Conservation (phyloP, 2,797 vertebrate species). For the Eutrigla gurnardus region DNA sequence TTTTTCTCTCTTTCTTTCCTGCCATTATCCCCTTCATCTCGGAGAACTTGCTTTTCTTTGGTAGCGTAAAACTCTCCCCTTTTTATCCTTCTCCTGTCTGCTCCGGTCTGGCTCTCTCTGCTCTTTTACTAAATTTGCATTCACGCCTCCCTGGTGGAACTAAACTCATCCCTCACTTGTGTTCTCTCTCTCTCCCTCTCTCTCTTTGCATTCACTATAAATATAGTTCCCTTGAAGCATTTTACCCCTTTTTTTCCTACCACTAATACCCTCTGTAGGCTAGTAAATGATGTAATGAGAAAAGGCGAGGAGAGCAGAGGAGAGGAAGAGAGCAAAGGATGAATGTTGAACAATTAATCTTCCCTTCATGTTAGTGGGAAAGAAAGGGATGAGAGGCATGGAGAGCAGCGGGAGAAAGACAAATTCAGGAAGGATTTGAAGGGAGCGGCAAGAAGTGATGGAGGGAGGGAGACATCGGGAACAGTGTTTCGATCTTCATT, state of each 20-base stretch:
- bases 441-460: slow-evolving; percentile 50
- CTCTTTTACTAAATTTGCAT: slow-evolving; percentile 66
- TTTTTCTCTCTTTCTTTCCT: slow-evolving; percentile 54
- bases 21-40: slow-evolving; percentile 59
- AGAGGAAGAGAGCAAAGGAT: slow-evolving; percentile 41
- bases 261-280: slow-evolving; percentile 63
- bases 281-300: slow-evolving; percentile 69
- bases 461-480: slow-evolving; percentile 68
- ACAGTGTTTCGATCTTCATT: slow-evolving; percentile 86
- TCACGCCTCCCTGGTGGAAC: slow-evolving; percentile 59
- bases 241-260: slow-evolving; percentile 46
- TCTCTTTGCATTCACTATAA: slow-evolving; percentile 54
- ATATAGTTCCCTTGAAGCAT: slow-evolving; percentile 73
- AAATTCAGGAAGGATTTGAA: slow-evolving; percentile 57
- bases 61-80: slow-evolving; percentile 51
- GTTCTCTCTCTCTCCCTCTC: slow-evolving; percentile 10
- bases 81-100: slow-evolving; percentile 31
- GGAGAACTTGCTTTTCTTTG: slow-evolving; percentile 53
- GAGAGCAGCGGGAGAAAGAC: slow-evolving; percentile 44
- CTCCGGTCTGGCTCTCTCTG: slow-evolving; percentile 37
- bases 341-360: slow-evolving; percentile 65
- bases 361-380: slow-evolving; percentile 46
- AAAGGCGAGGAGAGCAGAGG: slow-evolving; percentile 34
- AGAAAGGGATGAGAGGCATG: slow-evolving; percentile 40
- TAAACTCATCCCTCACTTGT: slow-evolving; percentile 41